Conservation (phyloP, 2,113 vertebrate genomes). For the Etheostoma cragini region DNA sequence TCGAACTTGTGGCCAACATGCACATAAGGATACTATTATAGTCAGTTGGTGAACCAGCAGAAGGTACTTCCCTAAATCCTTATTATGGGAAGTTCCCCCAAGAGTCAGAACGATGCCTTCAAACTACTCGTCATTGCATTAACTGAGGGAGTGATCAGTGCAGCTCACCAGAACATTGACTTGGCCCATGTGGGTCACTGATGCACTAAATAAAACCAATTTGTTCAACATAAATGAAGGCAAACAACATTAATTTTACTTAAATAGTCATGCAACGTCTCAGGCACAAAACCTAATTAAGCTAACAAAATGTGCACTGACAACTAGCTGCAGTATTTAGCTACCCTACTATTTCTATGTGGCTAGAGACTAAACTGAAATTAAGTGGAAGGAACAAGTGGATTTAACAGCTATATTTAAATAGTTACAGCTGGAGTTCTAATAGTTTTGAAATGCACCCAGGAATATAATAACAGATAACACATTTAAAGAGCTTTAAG, state of each 20-base stretch:
- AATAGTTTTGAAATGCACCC: too few relatives aligned
- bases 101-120: conserved; percentile 47
- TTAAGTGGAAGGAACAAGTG: not conserved
- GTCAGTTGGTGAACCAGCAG: conserved; percentile 63
- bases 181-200: conserved; percentile 43
- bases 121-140: conserved; percentile 31
- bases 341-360: conserved; percentile 15
- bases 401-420: not conserved
- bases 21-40: conserved; percentile 73
- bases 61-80: conserved; percentile 58
- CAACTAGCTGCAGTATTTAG: not conserved
- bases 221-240: conserved; percentile 13
- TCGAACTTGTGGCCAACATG: conserved; percentile 67
- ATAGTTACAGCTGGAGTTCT: not conserved
- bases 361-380: conserved; percentile 2
- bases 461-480: too few relatives aligned
- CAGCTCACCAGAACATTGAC: conserved; percentile 58
- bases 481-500: too few relatives aligned
- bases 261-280: conserved; percentile 4
- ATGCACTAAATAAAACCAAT: conserved; percentile 8
- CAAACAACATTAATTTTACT: conserved; percentile 15
- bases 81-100: conserved; percentile 60
- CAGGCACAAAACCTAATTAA: conserved; percentile 8
- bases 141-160: conserved; percentile 44
- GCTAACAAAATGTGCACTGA: not conserved